phyloP scores from a whole-genome alignment of 2,888 invertebrate species.

The Hyposoter dolosus region DNA sequence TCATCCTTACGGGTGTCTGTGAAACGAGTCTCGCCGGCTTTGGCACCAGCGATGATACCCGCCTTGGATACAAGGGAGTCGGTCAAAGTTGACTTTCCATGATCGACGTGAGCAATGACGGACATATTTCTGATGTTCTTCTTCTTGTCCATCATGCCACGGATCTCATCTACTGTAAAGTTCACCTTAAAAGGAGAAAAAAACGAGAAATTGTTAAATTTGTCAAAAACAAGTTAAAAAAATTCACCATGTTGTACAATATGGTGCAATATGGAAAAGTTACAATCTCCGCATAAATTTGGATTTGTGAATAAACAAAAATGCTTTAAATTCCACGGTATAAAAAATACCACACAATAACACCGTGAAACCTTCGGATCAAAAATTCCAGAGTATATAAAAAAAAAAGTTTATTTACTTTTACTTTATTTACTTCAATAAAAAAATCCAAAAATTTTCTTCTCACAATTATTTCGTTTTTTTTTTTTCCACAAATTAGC shows the following conservation, averaged over 20 bases:
- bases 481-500: background rate
- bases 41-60: constrained; percentile 99
- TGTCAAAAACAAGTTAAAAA: background rate
- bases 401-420: constrained; percentile 1
- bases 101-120: constrained; percentile 99
- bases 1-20: constrained; percentile 99
- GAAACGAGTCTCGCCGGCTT: constrained; percentile 99
- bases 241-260: constrained; percentile 12
- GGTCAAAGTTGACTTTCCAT: constrained; percentile 99
- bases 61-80: constrained; percentile 99
- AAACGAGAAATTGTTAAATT: constrained; percentile 22
- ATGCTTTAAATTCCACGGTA: background rate
- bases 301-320: background rate
- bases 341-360: background rate
- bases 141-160: constrained; percentile 99
- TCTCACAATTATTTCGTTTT: background rate
- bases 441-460: background rate
- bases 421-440: constrained; percentile 7
- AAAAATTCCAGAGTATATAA: background rate
- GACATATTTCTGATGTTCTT: constrained; percentile 99
- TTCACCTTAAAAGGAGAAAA: constrained; percentile 92
- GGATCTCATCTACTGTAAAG: constrained; percentile 99
- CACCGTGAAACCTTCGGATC: background rate
- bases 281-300: background rate
- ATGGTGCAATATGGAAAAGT: constrained; percentile 16